These are phyloP conservation scores for Circaetus gallicus DNA, from an alignment of 2,113 vertebrate species.

Conservation along the genomic window DNA sequence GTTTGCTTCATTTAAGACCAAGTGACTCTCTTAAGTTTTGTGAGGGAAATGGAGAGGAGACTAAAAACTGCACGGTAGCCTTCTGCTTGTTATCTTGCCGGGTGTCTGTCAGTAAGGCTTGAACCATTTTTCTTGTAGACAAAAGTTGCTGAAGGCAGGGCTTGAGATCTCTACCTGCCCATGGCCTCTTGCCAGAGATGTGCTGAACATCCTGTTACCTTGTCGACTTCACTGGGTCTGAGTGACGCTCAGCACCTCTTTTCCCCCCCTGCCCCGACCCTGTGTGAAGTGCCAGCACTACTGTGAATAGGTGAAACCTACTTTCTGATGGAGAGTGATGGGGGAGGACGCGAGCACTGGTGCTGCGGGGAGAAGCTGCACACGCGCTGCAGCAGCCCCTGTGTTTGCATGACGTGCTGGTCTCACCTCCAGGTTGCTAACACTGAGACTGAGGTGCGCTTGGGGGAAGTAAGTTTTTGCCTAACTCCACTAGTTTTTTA, in stretches of 20 bases:
- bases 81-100: not conserved
- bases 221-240: not conserved
- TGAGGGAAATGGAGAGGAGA: not conserved
- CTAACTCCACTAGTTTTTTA: not conserved
- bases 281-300: not conserved
- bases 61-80: not conserved
- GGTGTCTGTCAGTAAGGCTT: not conserved
- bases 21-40: not conserved
- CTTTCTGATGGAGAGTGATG: accelerated
- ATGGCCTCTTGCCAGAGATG: not conserved
- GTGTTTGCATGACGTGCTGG: accelerated
- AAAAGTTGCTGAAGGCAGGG: not conserved
- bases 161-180: not conserved
- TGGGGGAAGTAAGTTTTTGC: not conserved
- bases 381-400: accelerated
- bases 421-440: not conserved
- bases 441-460: not conserved
- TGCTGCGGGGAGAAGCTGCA: not conserved
- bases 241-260: not conserved
- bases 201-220: not conserved
- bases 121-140: not conserved
- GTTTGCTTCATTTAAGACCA: not conserved
- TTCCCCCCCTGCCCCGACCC: not conserved
- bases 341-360: accelerated
- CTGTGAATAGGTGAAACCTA: not conserved